Evolutionary conservation across 1,140 invertebrate species (phyloP).

Genomic region (Melanaphis sacchari): DNA sequence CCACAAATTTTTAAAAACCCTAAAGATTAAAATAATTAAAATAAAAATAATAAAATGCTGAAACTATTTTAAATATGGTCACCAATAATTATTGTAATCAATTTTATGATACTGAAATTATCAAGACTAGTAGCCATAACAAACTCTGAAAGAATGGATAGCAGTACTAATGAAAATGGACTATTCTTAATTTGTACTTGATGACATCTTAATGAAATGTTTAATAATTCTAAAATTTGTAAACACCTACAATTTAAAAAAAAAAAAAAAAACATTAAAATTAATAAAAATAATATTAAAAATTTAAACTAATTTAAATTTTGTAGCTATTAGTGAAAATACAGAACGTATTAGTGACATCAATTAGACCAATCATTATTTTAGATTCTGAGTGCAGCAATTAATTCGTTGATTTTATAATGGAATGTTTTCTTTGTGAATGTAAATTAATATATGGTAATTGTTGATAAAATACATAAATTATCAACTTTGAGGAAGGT

Average conservation of each 20-base stretch:
- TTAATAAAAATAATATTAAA: neutral
- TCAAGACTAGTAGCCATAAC: slow-evolving; percentile 5
- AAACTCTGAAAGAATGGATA: slow-evolving; percentile 3
- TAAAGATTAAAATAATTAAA: neutral
- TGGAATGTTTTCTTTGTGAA: too few species aligned
- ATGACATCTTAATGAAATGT: neutral
- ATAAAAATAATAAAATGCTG: neutral
- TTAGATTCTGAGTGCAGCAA: too few species aligned
- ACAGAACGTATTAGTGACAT: too few species aligned
- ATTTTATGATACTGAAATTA: neutral
- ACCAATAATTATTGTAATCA: slow-evolving; percentile 17
- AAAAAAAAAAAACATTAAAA: too few species aligned
- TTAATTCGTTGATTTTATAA: too few species aligned
- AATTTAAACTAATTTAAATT: neutral
- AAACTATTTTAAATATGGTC: neutral
- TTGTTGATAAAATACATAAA: too few species aligned
- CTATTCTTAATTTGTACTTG: neutral
- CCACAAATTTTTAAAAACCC: neutral
- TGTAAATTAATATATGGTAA: too few species aligned
- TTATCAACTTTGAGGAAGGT: too few species aligned
- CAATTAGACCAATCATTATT: too few species aligned
- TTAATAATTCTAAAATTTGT: neutral
- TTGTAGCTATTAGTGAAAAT: neutral
- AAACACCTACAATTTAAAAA: slow-evolving; percentile 3
- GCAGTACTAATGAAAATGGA: neutral